Base-by-base conservation (phyloP, 2,113 vertebrate species). In the Pseudopipra pipra region DNA sequence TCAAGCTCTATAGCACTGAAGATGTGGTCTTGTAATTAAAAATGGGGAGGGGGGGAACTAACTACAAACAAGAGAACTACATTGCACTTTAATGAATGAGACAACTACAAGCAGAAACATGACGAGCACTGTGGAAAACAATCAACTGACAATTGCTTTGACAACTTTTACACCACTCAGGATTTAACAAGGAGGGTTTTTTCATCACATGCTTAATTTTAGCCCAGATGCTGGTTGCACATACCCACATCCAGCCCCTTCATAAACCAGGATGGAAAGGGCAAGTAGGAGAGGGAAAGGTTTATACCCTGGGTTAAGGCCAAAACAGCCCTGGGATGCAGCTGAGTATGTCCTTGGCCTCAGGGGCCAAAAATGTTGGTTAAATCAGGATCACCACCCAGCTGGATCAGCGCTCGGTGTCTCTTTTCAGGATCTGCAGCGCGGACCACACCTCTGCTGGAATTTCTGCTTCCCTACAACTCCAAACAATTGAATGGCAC, bases 101-200 rank as follows among this genome's bases (percentile, higher is more conserved):
- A 90, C n/a, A 86, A 61, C 73, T 90, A 68, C 86, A 90, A 79
- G 70, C 61, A 94, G 70, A 74, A 94, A 87, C 71, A 74, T 6
- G 43, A 84, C 6, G 55, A 83, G 43, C 23, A 77, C 43, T 18
- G 22, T 46, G 63, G 43, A 90, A 77, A 95, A 72, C 28, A 93
- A 96, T 77, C 74, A 77, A 70, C 51, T 14, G 6, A 66, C 85
- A 79, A 76, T 24, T 44, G n/a, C 61, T 81, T 37, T 74, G 58
- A 75, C 65, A 61, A 61, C 75, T 85, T 94, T 83, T 90, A 83
- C 71, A 75, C 39, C 52, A 56, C 35, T 90, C 52, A 47, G 8
- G 27, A 72, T 78, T 74, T 91, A 87, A 89, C 56, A 75, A 89
- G 63, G 75, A 84, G 31, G 11, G 28, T 3, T 8, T 54, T 82